Evolutionary conservation across 2,113 vertebrate genomes (phyloP).

Genomic region (Notiomystis cincta): DNA sequence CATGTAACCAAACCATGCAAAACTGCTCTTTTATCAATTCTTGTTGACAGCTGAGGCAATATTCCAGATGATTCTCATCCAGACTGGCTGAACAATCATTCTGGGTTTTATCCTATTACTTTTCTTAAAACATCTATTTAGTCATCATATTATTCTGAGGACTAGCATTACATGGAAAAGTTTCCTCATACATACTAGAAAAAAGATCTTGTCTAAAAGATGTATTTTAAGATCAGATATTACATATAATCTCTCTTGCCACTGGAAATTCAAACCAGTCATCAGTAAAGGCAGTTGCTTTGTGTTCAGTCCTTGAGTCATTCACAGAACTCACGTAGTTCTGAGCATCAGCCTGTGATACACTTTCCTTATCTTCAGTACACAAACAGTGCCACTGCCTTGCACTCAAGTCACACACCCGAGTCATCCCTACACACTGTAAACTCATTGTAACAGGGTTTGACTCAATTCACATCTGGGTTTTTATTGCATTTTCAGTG

Average conservation of each 20-base stretch:
- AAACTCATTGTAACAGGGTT: not conserved
- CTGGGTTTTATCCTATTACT: not conserved
- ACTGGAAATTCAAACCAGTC: not conserved
- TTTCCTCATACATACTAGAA: not conserved
- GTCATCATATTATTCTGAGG: not conserved
- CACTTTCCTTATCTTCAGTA: not conserved
- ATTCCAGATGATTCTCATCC: not conserved
- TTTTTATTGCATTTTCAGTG: not conserved
- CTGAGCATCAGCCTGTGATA: not conserved
- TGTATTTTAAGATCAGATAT: not conserved
- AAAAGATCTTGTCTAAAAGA: not conserved
- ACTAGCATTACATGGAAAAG: not conserved
- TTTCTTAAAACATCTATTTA: not conserved
- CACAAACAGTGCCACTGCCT: not conserved
- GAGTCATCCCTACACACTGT: not conserved
- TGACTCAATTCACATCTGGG: not conserved
- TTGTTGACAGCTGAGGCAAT: not conserved
- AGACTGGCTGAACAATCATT: not conserved
- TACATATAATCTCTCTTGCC: not conserved
- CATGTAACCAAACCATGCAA: not conserved
- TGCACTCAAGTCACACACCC: not conserved
- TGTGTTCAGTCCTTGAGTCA: not conserved
- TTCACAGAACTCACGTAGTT: not conserved
- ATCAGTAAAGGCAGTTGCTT: not conserved
- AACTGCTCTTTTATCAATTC: not conserved